These are phyloP conservation scores for Trididemnum nubilum DNA, from an alignment of 23 tunicate genomes.

Conservation along the genomic window DNA sequence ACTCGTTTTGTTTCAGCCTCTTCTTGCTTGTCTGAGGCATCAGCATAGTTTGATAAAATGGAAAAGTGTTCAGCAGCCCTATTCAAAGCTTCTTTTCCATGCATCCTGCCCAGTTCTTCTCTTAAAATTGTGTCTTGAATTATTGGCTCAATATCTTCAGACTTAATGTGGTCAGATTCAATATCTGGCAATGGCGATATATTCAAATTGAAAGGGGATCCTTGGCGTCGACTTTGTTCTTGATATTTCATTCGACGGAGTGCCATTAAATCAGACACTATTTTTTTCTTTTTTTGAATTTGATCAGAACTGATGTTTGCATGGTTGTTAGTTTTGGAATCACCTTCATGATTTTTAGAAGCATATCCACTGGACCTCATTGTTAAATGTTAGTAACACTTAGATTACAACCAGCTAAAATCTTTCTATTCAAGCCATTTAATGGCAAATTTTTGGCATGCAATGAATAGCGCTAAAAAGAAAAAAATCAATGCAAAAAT, in stretches of 20 bases:
- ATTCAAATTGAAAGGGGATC: neutral
- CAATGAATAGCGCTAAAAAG: too few relatives aligned
- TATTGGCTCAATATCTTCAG: neutral
- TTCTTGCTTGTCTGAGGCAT: neutral
- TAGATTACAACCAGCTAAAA: too few relatives aligned
- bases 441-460: too few relatives aligned
- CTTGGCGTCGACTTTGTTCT: conserved; percentile 34
- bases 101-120: neutral
- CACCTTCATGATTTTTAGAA: too few relatives aligned
- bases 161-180: neutral
- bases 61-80: conserved; percentile 11
- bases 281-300: conserved; percentile 58
- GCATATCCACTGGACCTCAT: too few relatives aligned
- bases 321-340: too few relatives aligned
- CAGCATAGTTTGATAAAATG: neutral
- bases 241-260: conserved; percentile 60
- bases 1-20: conserved; percentile 2
- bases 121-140: neutral
- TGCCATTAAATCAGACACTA: conserved; percentile 76
- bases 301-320: conserved; percentile 32
- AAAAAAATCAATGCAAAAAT: too few relatives aligned
- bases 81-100: conserved; percentile 26
- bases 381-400: too few relatives aligned
- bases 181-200: neutral
- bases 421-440: too few relatives aligned